Percentiles rank a stretch among this genome's conserved stretches.
Evolutionary conservation across 1,140 invertebrate genomes (phyloP).

Genomic region (Caenorhabditis brenneri): DNA sequence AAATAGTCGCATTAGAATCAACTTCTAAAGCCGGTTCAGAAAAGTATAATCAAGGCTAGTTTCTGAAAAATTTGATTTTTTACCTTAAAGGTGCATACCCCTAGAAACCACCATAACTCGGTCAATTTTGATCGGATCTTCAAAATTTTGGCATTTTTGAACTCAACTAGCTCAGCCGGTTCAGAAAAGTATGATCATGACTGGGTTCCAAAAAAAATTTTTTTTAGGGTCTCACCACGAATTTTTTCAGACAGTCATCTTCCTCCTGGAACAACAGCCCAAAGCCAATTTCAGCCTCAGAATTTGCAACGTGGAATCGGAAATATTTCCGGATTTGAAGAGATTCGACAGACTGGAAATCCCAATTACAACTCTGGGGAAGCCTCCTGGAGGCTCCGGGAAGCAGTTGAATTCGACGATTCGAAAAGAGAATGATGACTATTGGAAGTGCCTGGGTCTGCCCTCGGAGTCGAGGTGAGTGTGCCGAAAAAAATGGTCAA

Average conservation of each 20-base stretch:
- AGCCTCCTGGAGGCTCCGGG: not conserved
- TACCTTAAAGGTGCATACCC: too few relatives aligned
- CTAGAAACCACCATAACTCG: too few relatives aligned
- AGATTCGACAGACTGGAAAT: not conserved
- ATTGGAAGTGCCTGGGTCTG: constrained; percentile 23
- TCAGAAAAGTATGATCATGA: too few relatives aligned
- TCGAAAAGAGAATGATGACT: constrained; percentile 23
- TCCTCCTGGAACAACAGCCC: not conserved
- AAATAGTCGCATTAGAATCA: too few relatives aligned
- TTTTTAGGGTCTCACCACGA: too few relatives aligned
- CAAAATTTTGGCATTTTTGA: too few relatives aligned
- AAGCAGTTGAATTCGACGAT: not conserved
- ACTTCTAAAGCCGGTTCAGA: too few relatives aligned
- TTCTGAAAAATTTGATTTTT: too few relatives aligned
- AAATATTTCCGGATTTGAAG: constrained; percentile 1
- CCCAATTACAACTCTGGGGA: not conserved
- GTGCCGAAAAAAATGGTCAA: too few relatives aligned
- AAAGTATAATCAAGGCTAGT: too few relatives aligned
- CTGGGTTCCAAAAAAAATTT: not conserved
- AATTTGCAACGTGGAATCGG: constrained; percentile 36
- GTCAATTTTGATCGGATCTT: too few relatives aligned
- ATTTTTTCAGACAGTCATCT: not conserved
- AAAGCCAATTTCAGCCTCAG: not conserved
- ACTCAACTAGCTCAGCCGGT: too few relatives aligned
- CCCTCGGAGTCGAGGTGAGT: not conserved